Evolutionary conservation across 2,797 vertebrate species (phyloP).

Genomic region (Acestrorhynchus altus): DNA sequence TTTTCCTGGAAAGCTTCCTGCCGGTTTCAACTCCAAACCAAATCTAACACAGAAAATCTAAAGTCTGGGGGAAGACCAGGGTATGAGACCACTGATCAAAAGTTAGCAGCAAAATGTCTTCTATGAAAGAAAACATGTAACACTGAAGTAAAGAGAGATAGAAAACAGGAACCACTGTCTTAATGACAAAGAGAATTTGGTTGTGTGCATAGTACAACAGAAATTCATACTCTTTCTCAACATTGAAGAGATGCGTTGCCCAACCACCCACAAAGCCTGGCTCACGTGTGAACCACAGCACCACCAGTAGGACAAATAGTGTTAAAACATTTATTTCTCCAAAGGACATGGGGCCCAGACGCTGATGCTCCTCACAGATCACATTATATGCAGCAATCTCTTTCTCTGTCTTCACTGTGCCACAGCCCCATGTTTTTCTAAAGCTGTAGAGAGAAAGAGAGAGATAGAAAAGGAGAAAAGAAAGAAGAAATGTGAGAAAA

Average conservation of each 20-base stretch:
- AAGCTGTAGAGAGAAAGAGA: slow-evolving; percentile 72
- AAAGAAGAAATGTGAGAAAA: neutral
- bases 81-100: too few relatives aligned
- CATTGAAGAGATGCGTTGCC: slow-evolving; percentile 81
- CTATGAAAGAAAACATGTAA: neutral
- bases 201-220: neutral
- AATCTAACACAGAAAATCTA: too few relatives aligned
- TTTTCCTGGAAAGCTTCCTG: too few relatives aligned
- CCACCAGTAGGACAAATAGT: slow-evolving; percentile 84
- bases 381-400: slow-evolving; percentile 78
- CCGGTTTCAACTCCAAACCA: too few relatives aligned
- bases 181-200: neutral
- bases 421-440: slow-evolving; percentile 80
- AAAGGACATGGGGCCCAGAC: slow-evolving; percentile 84
- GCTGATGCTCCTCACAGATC: slow-evolving; percentile 80
- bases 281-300: slow-evolving; percentile 92
- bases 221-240: slow-evolving; percentile 80
- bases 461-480: neutral
- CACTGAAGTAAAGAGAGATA: too few relatives aligned
- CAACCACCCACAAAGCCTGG: slow-evolving; percentile 92
- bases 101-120: too few relatives aligned
- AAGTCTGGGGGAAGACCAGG: too few relatives aligned
- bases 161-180: too few relatives aligned
- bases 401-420: slow-evolving; percentile 66
- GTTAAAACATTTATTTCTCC: slow-evolving; percentile 84